Base-by-base conservation (phyloP, 2,113 vertebrate species). In the Phrynosoma platyrhinos region DNA sequence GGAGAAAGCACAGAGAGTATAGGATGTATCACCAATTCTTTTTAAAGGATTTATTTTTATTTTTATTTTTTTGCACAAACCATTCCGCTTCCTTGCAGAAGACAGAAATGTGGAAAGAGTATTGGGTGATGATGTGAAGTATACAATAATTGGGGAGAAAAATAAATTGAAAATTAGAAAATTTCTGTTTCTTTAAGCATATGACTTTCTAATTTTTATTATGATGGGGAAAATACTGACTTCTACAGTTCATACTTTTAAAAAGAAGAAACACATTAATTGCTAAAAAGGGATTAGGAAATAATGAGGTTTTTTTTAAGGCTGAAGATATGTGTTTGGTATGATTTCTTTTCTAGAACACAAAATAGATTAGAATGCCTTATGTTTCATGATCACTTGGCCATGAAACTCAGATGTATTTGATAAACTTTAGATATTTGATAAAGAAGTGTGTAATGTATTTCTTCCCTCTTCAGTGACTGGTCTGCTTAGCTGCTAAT, bases 401-500 rank as follows among this genome's bases (percentile, higher is more conserved):
- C 16, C 12, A 72, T 87, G 9, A 72, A 55, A 32, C 23, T 87
- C 5, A 78, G 25, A 69, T 36, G 78, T 0, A 30, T 6, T 53
- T 36, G n/a, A n/a, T n/a, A 82, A 42, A 32, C 83, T 66, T 68
- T 90, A 87, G 79, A 77, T 88, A 66, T 64, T 87, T 75, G 4
- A 18, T 4, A 27, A 91, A 79, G 2, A 82, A 91, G 47, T 13
- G 69, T 0, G 0, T 83, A 0, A 64, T 90, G 86, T 9, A 71
- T 36, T 42, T 21, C 85, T 85, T 91, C 90, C 82, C 85, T 90
- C 12, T 94, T 95, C 95, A 90, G 82, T 88, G 62, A 72, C 86
- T 66, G 78, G 87, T 76, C 66, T 86, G 92, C 86, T 69, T 6
- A 68, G 42, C 23, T 89, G 10, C 87, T 93, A 90, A 86, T 88